Evolutionary conservation across 1,140 invertebrate genomes (phyloP).

Genomic region (Drosophila ambigua): DNA sequence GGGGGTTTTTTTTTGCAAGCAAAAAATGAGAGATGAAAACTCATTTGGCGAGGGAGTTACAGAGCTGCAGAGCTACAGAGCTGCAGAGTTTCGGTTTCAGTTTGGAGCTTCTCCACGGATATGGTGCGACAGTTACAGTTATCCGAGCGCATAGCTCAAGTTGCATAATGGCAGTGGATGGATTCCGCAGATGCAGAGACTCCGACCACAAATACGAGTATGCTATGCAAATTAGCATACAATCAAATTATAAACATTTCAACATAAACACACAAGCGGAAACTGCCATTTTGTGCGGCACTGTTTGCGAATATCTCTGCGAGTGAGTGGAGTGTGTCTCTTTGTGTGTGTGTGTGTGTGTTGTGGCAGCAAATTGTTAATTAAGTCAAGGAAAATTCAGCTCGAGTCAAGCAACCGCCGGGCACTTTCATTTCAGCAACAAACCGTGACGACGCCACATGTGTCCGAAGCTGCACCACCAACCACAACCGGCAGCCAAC

Average conservation of each 20-base stretch:
- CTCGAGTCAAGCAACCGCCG: conserved; percentile 35
- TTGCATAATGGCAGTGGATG: conserved; percentile 45
- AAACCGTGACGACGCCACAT: conserved; percentile 69
- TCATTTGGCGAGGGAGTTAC: conserved; percentile 33
- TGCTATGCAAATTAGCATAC: conserved; percentile 69
- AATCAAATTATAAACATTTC: conserved; percentile 76
- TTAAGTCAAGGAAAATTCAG: conserved; percentile 63
- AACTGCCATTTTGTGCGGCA: conserved; percentile 56
- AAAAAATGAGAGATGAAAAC: conserved; percentile 15
- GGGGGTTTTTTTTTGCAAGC: background rate
- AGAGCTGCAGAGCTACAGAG: conserved; percentile 25
- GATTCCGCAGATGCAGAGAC: conserved; percentile 6
- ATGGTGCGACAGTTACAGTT: conserved; percentile 45
- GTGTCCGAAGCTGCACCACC: conserved; percentile 35
- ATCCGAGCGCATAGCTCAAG: conserved; percentile 36
- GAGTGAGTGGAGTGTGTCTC: background rate
- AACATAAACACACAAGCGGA: conserved; percentile 63
- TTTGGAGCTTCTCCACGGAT: conserved; percentile 4
- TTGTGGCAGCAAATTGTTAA: conserved; percentile 67
- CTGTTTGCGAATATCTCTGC: conserved; percentile 33
- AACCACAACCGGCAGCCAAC: conserved; percentile 11
- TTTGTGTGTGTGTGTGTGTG: conserved; percentile 14
- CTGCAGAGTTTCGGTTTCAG: conserved; percentile 36
- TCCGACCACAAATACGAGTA: conserved; percentile 13
- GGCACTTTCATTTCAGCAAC: conserved; percentile 72